Evolutionary conservation across 2,888 invertebrate genomes (phyloP), one percentile per base, ranked within the genome.

Genomic region (Uloborus plumipes): DNA sequence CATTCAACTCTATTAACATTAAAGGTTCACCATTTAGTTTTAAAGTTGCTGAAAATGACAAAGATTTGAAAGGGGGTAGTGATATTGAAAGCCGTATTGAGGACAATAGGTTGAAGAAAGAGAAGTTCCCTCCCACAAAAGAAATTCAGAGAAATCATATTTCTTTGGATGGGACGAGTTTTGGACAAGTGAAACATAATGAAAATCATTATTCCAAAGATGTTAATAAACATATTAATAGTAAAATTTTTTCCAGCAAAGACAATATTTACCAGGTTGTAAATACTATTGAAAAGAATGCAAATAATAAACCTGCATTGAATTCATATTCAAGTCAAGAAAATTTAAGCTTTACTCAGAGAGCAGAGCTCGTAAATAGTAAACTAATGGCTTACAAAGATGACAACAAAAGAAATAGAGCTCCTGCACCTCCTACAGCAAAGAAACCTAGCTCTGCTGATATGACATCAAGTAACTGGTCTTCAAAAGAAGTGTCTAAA

Each of bases 1-100:
- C 93, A 81, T 95, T 97, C 86, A 95, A 94, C 86, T 97, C 97
- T 15, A 73, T 80, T 51, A 71, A 74, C 20, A 55, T 85, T 14
- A 84, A 83, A 84, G 84, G 85, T 85, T 89, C 89, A 13, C 89
- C 89, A 14, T 89, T 89, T 85, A 86, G 87, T 71, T 85, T 89
- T 70, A 88, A 66, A 73, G 78, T 83, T 50, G 66, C 58, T 64
- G 77, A 81, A 55, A 74, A 26, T 55, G 84, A 78, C 50, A 74
- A 78, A 66, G 74, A 78, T 61, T 61, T 82, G 47, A 77, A 78
- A 75, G 71, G 71, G 18, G 55, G 20, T 61, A 61, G 20, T 61
- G 66, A 80, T n/a, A 15, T 67, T 18, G 84, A 85, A n/a, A 77
- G 59, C 59, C 70, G 49, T 6, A 18, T 26, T 26, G 80, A 80